Evolutionary conservation across 2,888 invertebrate species (phyloP).

Genomic region (Tromatobia lineatoria): DNA sequence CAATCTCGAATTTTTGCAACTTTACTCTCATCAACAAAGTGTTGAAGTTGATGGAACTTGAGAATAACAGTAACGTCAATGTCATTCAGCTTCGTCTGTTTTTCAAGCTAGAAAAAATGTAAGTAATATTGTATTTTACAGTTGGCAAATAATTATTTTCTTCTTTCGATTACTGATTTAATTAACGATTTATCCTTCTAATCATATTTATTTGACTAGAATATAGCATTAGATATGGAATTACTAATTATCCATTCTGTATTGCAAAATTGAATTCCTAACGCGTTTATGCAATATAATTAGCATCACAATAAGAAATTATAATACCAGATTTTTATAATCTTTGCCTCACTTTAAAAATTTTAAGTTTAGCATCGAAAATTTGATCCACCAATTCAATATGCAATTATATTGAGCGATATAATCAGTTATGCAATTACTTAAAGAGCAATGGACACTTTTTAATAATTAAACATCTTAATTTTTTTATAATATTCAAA

Average conservation of each 20-base stretch:
- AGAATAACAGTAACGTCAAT: constrained; percentile 90
- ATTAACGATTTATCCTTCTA: not conserved
- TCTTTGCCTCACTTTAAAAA: too few species aligned
- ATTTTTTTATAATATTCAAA: not conserved
- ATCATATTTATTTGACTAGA: not conserved
- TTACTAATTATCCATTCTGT: too few species aligned
- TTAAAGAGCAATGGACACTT: not conserved
- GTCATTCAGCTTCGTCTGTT: constrained; percentile 92
- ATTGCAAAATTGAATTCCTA: not conserved
- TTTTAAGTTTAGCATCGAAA: too few species aligned
- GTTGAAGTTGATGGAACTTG: constrained; percentile 90
- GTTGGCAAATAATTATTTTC: not conserved
- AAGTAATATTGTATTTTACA: not conserved
- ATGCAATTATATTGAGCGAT: too few species aligned
- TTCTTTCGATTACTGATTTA: not conserved
- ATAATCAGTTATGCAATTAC: not conserved
- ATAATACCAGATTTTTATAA: too few species aligned
- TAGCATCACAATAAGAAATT: too few species aligned
- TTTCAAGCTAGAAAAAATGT: constrained; percentile 87
- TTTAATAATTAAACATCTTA: not conserved
- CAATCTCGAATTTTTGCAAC: constrained; percentile 84
- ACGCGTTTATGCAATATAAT: not conserved
- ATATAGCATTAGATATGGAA: too few species aligned
- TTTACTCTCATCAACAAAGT: constrained; percentile 86
- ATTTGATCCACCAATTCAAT: too few species aligned